A percentile compares a stretch with the other conserved stretches of the same genome.
Conservation (phyloP, 2,888 invertebrate genomes). For the Macaria liturata region DNA sequence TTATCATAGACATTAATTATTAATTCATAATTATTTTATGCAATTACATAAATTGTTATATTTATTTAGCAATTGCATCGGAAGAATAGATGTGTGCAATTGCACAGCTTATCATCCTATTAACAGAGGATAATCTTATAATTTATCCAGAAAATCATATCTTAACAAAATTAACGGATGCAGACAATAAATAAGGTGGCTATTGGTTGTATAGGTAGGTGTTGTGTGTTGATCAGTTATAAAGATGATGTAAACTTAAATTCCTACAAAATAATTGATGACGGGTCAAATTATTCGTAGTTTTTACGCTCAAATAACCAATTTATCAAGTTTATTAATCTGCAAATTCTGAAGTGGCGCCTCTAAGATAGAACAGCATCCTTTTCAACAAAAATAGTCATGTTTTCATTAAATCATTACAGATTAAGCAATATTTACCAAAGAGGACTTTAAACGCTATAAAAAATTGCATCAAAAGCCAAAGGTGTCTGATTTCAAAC, state of each 20-base stretch:
- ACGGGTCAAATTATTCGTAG: background rate
- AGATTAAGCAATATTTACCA: slow-evolving; percentile 12
- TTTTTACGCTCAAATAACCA: background rate
- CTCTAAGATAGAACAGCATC: background rate
- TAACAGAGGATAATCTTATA: too few relatives aligned
- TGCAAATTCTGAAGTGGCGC: background rate
- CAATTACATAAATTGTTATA: too few relatives aligned
- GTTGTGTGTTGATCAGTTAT: too few relatives aligned
- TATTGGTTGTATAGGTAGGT: too few relatives aligned
- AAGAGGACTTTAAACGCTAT: slow-evolving; percentile 17
- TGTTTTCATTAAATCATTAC: background rate
- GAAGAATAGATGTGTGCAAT: too few relatives aligned
- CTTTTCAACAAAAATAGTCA: background rate
- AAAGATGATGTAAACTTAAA: background rate
- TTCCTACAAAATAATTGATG: background rate
- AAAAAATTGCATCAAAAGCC: slow-evolving; percentile 30
- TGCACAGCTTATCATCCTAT: too few relatives aligned
- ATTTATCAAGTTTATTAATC: background rate
- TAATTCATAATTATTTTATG: too few relatives aligned
- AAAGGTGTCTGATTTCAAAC: slow-evolving; percentile 34
- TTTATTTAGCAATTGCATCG: too few relatives aligned
- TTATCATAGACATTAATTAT: too few relatives aligned
- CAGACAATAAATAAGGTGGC: too few relatives aligned
- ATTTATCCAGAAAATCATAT: too few relatives aligned
- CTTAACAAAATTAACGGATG: too few relatives aligned